phyloP scores from a whole-genome alignment of 2,888 invertebrate genomes.

The Ochropacha duplaris region DNA sequence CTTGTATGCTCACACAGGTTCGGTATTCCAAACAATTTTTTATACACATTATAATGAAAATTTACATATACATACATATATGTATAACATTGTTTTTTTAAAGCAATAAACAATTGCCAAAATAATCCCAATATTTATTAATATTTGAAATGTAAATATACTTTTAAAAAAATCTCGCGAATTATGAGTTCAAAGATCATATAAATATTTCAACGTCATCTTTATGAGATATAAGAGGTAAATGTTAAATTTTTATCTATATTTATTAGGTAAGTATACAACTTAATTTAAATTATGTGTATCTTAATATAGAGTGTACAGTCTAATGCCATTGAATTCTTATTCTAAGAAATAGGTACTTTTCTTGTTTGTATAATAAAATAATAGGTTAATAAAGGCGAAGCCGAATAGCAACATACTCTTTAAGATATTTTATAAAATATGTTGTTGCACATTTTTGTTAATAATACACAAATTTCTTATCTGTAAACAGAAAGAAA shows the following conservation, averaged over 20 bases:
- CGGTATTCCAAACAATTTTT: too few species aligned
- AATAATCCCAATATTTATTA: too few species aligned
- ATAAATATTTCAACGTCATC: background rate
- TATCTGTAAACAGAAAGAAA: conserved; percentile 55
- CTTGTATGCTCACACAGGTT: too few species aligned
- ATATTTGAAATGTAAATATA: too few species aligned
- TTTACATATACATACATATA: too few species aligned
- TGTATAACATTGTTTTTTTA: too few species aligned
- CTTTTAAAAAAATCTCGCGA: too few species aligned
- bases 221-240: background rate
- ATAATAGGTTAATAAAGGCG: conserved; percentile 39
- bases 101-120: too few species aligned
- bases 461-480: conserved; percentile 54
- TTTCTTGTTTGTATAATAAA: conserved; percentile 52
- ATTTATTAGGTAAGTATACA: background rate
- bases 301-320: conserved; percentile 62
- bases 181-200: too few species aligned
- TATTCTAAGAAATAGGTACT: conserved; percentile 43
- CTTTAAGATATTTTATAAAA: conserved; percentile 38
- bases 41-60: too few species aligned
- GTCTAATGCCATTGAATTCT: conserved; percentile 40
- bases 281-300: conserved; percentile 25
- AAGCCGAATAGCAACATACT: conserved; percentile 47
- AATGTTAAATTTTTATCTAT: conserved; percentile 12
- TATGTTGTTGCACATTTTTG: conserved; percentile 66